phyloP scores from a whole-genome alignment of 2,888 invertebrate species.

The Parelbella ahira region DNA sequence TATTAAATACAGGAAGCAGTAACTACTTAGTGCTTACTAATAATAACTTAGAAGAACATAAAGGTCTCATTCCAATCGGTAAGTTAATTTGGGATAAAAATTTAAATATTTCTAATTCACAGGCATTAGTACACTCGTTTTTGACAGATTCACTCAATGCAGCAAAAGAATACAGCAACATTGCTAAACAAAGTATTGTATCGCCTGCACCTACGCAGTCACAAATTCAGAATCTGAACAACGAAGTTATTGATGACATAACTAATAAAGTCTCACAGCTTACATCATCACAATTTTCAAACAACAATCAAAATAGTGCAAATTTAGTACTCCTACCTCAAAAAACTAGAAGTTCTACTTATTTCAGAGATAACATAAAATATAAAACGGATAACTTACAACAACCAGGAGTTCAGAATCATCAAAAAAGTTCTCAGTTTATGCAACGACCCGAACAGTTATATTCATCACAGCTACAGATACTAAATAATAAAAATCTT shows the following conservation, averaged over 20 bases:
- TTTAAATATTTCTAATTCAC: slow-evolving; percentile 69
- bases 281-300: slow-evolving; percentile 60
- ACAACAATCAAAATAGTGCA: slow-evolving; percentile 34
- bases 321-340: slow-evolving; percentile 34
- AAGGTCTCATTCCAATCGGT: slow-evolving; percentile 59
- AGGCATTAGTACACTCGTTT: slow-evolving; percentile 70
- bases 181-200: slow-evolving; percentile 52
- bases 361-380: too few relatives aligned
- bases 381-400: slow-evolving; percentile 7
- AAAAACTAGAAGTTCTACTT: not conserved
- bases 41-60: slow-evolving; percentile 37
- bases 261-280: slow-evolving; percentile 59
- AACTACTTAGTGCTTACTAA: slow-evolving; percentile 68
- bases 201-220: slow-evolving; percentile 42
- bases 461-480: slow-evolving; percentile 19
- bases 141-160: slow-evolving; percentile 68
- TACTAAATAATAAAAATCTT: slow-evolving; percentile 9
- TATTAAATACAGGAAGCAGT: slow-evolving; percentile 67
- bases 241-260: slow-evolving; percentile 53
- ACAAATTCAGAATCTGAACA: slow-evolving; percentile 50
- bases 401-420: slow-evolving; percentile 27
- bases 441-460: slow-evolving; percentile 11
- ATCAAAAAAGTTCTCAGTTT: slow-evolving; percentile 30
- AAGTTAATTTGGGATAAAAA: slow-evolving; percentile 57
- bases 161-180: slow-evolving; percentile 64